phyloP scores from a whole-genome alignment of 1,140 invertebrate genomes.

The Chironomus striatipennis region DNA sequence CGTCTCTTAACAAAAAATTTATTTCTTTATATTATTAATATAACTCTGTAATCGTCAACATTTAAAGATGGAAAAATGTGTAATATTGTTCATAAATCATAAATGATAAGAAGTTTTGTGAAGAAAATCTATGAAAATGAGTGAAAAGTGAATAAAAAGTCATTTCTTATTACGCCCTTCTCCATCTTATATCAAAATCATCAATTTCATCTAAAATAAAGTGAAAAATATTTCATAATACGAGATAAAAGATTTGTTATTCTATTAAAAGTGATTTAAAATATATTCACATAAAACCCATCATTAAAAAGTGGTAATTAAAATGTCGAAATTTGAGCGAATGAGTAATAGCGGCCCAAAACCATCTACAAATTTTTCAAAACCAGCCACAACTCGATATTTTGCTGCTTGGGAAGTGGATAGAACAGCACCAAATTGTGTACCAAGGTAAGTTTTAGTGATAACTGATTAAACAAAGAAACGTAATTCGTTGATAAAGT shows the following conservation, averaged over 20 bases:
- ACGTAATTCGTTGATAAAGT: too few relatives aligned
- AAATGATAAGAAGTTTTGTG: too few relatives aligned
- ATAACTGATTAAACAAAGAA: neutral
- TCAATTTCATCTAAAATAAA: slow-evolving; percentile 3
- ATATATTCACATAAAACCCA: neutral
- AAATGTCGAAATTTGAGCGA: slow-evolving; percentile 9
- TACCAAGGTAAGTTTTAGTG: slow-evolving; percentile 68
- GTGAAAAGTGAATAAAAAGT: neutral
- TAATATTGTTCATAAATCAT: too few relatives aligned
- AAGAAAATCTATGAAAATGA: too few relatives aligned
- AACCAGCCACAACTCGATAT: slow-evolving; percentile 93
- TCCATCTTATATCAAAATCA: neutral
- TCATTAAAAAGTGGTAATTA: neutral
- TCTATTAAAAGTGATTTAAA: neutral
- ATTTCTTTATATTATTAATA: too few relatives aligned
- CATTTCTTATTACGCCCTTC: neutral
- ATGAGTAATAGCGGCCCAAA: slow-evolving; percentile 14
- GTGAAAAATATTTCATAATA: neutral
- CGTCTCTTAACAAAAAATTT: too few relatives aligned
- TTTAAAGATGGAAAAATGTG: too few relatives aligned
- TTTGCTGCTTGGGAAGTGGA: slow-evolving; percentile 98
- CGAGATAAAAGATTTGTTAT: neutral
- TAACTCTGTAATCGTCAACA: too few relatives aligned
- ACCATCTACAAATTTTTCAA: slow-evolving; percentile 33
- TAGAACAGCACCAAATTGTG: slow-evolving; percentile 90